A percentile compares a stretch with the other conserved stretches of the same genome.
Conservation (phyloP, 2,888 invertebrate species). For the Drosophila acutilabella region DNA sequence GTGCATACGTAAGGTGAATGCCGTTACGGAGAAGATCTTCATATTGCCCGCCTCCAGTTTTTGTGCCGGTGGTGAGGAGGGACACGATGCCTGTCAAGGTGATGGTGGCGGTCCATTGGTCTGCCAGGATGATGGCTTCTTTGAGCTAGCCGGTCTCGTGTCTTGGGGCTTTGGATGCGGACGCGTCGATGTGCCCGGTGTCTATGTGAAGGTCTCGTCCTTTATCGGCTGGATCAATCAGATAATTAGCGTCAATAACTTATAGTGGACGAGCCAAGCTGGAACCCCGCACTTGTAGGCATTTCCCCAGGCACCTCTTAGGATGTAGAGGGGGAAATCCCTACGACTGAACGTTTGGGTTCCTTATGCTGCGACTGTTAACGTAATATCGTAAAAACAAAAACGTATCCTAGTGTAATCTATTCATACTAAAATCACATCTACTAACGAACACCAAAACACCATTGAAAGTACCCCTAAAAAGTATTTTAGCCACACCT, state of each 20-base stretch:
- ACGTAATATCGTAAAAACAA: slow-evolving; percentile 55
- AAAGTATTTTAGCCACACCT: slow-evolving; percentile 54
- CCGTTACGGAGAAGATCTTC: slow-evolving; percentile 97
- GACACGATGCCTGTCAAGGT: slow-evolving; percentile 97
- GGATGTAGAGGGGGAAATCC: slow-evolving; percentile 24
- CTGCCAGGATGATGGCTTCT: slow-evolving; percentile 96
- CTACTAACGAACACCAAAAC: slow-evolving; percentile 23
- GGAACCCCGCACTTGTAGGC: slow-evolving; percentile 71
- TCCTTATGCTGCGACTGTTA: slow-evolving; percentile 66
- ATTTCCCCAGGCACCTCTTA: slow-evolving; percentile 16
- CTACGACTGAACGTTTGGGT: slow-evolving; percentile 62
- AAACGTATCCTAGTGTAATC: slow-evolving; percentile 71
- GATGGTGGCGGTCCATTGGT: slow-evolving; percentile 97
- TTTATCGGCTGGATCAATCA: slow-evolving; percentile 99
- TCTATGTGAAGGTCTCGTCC: slow-evolving; percentile 97
- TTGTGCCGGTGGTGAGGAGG: slow-evolving; percentile 96
- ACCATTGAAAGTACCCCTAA: slow-evolving; percentile 20
- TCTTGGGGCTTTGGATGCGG: slow-evolving; percentile 98
- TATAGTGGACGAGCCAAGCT: slow-evolving; percentile 85
- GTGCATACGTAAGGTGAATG: slow-evolving; percentile 96
- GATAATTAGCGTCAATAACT: slow-evolving; percentile 97
- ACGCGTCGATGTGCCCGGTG: slow-evolving; percentile 97
- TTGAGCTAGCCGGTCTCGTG: slow-evolving; percentile 95
- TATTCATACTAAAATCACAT: slow-evolving; percentile 59
- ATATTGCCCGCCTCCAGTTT: slow-evolving; percentile 96